Conservation (phyloP, 2,113 vertebrate genomes). For the Australoheros scitulus region DNA sequence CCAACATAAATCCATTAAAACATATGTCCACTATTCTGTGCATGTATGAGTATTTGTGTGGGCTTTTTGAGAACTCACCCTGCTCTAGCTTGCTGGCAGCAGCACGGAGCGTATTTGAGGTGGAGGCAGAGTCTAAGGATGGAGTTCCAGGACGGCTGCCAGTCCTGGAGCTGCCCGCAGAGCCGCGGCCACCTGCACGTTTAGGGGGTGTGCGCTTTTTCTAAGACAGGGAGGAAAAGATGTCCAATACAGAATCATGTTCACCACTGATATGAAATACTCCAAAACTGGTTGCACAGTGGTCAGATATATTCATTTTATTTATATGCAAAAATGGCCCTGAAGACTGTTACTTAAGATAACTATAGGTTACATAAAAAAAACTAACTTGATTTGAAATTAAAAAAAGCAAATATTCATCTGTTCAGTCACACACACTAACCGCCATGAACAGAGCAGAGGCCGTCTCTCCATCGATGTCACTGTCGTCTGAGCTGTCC, state of each 20-base stretch:
- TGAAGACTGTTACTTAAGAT: background rate
- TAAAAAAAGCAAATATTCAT: background rate
- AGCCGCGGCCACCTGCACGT: slow-evolving; percentile 85
- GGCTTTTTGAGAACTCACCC: slow-evolving; percentile 65
- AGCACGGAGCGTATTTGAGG: slow-evolving; percentile 86
- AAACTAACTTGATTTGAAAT: background rate
- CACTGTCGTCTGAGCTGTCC: slow-evolving; percentile 91
- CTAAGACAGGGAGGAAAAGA: slow-evolving; percentile 31
- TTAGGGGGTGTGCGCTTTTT: slow-evolving; percentile 92
- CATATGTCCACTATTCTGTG: background rate
- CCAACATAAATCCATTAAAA: background rate
- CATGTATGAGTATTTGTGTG: background rate
- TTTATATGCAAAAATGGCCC: background rate
- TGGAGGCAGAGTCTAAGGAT: slow-evolving; percentile 80
- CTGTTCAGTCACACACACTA: slow-evolving; percentile 31
- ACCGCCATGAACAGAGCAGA: slow-evolving; percentile 91
- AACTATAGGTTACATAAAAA: background rate
- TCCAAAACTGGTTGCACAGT: background rate
- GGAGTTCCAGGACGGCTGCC: slow-evolving; percentile 89
- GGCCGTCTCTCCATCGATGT: slow-evolving; percentile 89
- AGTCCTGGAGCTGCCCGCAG: slow-evolving; percentile 86
- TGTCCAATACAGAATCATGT: background rate
- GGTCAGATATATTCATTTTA: fast-evolving
- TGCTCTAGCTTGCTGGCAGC: slow-evolving; percentile 91
- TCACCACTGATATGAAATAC: background rate